phyloP scores from a whole-genome alignment of 1,140 invertebrate genomes.

The Laodelphax striatellus region DNA sequence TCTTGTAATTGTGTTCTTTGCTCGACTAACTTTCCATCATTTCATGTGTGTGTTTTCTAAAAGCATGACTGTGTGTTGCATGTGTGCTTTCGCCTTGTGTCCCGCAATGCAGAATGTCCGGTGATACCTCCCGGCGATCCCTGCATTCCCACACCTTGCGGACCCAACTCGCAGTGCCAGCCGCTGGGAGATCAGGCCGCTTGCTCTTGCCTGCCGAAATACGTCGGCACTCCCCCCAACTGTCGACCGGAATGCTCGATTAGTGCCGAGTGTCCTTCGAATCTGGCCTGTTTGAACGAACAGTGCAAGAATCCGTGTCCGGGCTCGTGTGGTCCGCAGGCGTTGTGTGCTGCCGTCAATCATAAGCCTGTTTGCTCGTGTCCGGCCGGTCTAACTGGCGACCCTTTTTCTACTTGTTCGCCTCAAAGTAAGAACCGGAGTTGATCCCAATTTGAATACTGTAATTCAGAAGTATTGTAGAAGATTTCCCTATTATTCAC shows the following conservation, averaged over 20 bases:
- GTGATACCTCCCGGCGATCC: conserved; percentile 29
- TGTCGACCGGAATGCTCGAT: conserved; percentile 63
- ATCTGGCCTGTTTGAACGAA: conserved; percentile 56
- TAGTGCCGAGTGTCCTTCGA: conserved; percentile 57
- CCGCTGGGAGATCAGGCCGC: conserved; percentile 54
- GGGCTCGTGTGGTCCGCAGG: conserved; percentile 60
- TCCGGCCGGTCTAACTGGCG: conserved; percentile 55
- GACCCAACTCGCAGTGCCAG: conserved; percentile 67
- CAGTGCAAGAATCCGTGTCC: conserved; percentile 63
- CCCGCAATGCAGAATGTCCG: conserved; percentile 10
- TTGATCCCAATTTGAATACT: neutral
- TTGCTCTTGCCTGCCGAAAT: conserved; percentile 64
- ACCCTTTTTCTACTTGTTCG: conserved; percentile 61
- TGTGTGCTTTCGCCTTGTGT: conserved; percentile 1
- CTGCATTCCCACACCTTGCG: conserved; percentile 67
- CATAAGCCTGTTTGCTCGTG: conserved; percentile 64
- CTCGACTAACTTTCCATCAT: conserved; percentile 18
- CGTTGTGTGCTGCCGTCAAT: conserved; percentile 57
- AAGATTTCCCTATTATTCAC: too few species aligned
- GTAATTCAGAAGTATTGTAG: too few species aligned
- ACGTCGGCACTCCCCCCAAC: conserved; percentile 59
- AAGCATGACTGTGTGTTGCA: neutral
- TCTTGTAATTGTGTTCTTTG: neutral
- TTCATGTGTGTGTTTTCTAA: conserved; percentile 10
- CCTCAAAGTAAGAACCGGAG: conserved; percentile 40